Base-by-base conservation (phyloP, 1,140 invertebrate genomes). In the Paramacrobiotus metropolitanus region DNA sequence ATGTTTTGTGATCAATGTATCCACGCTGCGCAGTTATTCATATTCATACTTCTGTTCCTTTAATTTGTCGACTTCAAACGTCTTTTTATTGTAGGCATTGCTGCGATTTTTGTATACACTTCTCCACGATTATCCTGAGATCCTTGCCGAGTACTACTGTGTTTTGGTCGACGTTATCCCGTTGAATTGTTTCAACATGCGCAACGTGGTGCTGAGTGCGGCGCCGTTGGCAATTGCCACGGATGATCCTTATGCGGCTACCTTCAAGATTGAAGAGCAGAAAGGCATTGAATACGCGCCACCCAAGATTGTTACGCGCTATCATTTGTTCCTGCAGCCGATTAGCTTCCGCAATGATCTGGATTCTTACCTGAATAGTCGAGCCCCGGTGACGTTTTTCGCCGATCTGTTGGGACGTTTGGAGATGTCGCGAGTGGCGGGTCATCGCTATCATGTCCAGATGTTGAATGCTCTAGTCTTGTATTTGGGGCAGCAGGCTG, bases 101-200 rank as follows among this genome's bases (percentile, higher is more conserved):
- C 75, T 98, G 3, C 79, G 93, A 63, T 88, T 99, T 0, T 75
- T 99, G n/a, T 73, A 98, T 18, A 90, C 98, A 0, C 75, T 99
- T 18, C 77, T 98, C 1, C 93, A 99, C 69, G 95, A 99, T 73
- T 99, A 98, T 72, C 95, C 95, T 0, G 95, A 99, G 72, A 96
- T 99, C 70, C 77, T 99, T 28, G 96, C 92, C 70, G 94, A 99
- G 69, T 98, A 96, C 71, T 91, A 98, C 71, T 97, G 96, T 70
- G 86, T 87, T n/a, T 95, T 99, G 74, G 97, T 94, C 73, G 94
- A 99, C 74, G 90, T 90, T 44, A 97, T 99, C 68, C 93, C 94
- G 64, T 86, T 92, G 0, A 98, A 98, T 71, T 98, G 94, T 70
- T 93, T 98, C 67, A 93, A 96, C 73, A 93, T 99, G 88, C 80